These are phyloP conservation scores for Antigone vipio DNA, from an alignment of 2,113 vertebrate species.

Conservation along the genomic window DNA sequence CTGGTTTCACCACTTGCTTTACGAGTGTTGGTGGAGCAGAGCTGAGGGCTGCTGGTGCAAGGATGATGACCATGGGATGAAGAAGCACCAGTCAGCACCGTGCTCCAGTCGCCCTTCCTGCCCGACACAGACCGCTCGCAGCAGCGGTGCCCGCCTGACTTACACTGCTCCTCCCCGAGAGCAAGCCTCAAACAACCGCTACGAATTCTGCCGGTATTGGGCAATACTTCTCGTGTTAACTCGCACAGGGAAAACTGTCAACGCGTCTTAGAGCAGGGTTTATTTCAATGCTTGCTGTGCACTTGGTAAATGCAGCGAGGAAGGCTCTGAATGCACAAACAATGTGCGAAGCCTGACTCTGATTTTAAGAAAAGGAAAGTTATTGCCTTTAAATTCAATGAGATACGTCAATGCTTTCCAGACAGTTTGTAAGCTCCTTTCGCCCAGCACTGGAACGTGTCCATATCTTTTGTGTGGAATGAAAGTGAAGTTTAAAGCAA, in stretches of 20 bases:
- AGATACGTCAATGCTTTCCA: not conserved
- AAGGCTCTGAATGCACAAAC: not conserved
- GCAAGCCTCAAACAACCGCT: not conserved
- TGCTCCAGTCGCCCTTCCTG: not conserved
- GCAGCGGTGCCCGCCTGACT: fast-evolving
- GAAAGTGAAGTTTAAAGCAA: not conserved
- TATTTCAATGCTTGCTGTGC: not conserved
- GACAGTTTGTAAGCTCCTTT: not conserved
- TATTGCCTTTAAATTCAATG: not conserved
- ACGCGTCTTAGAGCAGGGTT: not conserved
- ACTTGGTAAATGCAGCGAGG: not conserved
- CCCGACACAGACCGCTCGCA: not conserved
- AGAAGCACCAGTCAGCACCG: not conserved
- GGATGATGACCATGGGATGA: not conserved
- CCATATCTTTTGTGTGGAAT: not conserved
- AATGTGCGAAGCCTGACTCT: not conserved
- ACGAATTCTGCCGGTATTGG: not conserved
- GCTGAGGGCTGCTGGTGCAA: not conserved
- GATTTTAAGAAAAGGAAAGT: not conserved
- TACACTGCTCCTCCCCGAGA: not conserved
- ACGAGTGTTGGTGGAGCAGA: not conserved
- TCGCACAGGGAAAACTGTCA: not conserved
- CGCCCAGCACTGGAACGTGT: not conserved
- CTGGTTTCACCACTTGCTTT: not conserved
- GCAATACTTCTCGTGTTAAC: not conserved